phyloP scores from a whole-genome alignment of 2,888 invertebrate species.

The Melipona bicolor region DNA sequence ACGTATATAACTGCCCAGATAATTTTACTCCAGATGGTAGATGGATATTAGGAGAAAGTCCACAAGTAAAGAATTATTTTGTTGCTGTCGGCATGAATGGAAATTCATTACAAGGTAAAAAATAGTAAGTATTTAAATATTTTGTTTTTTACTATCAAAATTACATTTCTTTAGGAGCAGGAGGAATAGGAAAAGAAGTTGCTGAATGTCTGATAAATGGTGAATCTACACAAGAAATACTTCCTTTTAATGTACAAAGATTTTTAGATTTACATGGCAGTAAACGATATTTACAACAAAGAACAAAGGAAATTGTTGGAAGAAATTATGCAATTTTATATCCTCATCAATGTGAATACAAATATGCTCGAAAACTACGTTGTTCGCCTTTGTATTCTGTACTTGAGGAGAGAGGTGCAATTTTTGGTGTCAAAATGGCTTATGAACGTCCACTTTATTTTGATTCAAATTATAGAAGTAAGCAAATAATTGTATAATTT shows the following conservation, averaged over 20 bases:
- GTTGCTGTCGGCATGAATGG: constrained; percentile 91
- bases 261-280: constrained; percentile 89
- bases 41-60: constrained; percentile 89
- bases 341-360: constrained; percentile 87
- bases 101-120: constrained; percentile 86
- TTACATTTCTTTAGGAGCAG: constrained; percentile 85
- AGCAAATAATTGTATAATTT: constrained; percentile 19
- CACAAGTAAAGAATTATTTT: constrained; percentile 89
- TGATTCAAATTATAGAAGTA: constrained; percentile 86
- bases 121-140: background rate
- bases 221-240: constrained; percentile 87
- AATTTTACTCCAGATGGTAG: constrained; percentile 90
- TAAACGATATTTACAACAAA: constrained; percentile 86
- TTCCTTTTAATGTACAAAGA: constrained; percentile 88
- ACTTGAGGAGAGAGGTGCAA: constrained; percentile 87
- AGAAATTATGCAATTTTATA: constrained; percentile 86
- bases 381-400: constrained; percentile 90
- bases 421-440: constrained; percentile 90
- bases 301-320: constrained; percentile 88
- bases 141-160: background rate
- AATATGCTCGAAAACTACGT: constrained; percentile 87
- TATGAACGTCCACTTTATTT: constrained; percentile 90
- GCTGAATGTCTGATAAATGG: constrained; percentile 90
- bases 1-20: constrained; percentile 88
- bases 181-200: constrained; percentile 89